Base-by-base conservation (phyloP, 1,140 invertebrate species). In the Luehdorfia chinensis region DNA sequence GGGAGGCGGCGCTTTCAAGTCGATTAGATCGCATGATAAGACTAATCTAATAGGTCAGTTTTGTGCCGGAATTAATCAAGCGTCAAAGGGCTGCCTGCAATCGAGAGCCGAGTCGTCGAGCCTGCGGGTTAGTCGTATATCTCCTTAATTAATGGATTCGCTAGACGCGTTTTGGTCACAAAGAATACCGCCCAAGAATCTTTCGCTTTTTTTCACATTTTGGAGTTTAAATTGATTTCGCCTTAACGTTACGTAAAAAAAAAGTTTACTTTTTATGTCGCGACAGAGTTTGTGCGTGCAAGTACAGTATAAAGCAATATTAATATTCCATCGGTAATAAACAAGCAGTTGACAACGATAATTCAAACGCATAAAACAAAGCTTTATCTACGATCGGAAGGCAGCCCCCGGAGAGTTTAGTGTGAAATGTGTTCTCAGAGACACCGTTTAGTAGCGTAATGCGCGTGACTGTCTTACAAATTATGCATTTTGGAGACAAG, bases 401-500 rank as follows among this genome's bases (percentile, higher is more conserved):
- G 41, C 64, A 65, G 68, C 59, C 68, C 73, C 61, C 46, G 57
- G 62, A 64, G 70, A 71, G 66, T 75, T 78, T 67, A 83, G 76
- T 81, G 78, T 85, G 75, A 81, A 84, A 83, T 80, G 80, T 84
- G 78, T 84, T 80, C 67, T 66, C 60, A 66, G 66, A 71, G 74
- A 81, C 77, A 85, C 76, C 78, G 67, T 85, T 85, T 85, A 85
- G 78, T 75, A 77, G 68, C 68, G 63, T 75, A 74, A 71, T 67
- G 63, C 75, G 76, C 78, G 78, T 83, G 81, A 81, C 81, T 79
- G 64, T 62, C 56, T 59, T 83, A 85, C 81, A 75, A 81, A 85
- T 85, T 80, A 84, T 83, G 74, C 79, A 75, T 85, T 85, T 84
- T 65, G 70, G 71, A 74, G 76, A 75, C 78, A 80, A 72, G 72